Conservation (phyloP, 2,113 vertebrate species). For the Calonectris borealis region DNA sequence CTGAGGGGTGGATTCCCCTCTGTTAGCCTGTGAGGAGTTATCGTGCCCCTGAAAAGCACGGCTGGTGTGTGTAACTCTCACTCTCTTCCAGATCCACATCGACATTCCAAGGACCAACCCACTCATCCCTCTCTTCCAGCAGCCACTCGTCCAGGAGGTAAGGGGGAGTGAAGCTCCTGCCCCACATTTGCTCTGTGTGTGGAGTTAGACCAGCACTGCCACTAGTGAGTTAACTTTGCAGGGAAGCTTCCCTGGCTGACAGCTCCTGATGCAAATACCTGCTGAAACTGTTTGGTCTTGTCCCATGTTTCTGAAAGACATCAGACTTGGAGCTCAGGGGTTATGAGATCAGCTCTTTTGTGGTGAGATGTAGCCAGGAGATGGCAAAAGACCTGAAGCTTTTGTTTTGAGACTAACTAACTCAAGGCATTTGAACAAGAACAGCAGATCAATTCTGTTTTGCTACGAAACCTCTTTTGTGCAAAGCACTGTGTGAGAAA, state of each 20-base stretch:
- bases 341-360: background rate
- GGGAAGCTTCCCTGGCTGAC: background rate
- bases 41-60: background rate
- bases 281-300: background rate
- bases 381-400: background rate
- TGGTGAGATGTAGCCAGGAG: background rate
- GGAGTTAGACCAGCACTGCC: background rate
- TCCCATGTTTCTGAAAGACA: background rate
- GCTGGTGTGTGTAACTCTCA: background rate
- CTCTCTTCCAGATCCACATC: conserved; percentile 91
- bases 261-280: background rate
- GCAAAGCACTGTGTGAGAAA: background rate
- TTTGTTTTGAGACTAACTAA: background rate
- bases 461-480: background rate
- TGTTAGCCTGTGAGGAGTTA: background rate
- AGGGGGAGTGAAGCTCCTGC: conserved; percentile 20
- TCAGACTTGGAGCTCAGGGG: background rate
- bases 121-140: conserved; percentile 97
- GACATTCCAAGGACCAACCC: conserved; percentile 99
- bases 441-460: background rate
- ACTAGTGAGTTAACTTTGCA: background rate
- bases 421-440: background rate
- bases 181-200: background rate
- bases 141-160: conserved; percentile 95
- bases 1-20: background rate